A percentile compares a stretch with the other conserved stretches of the same genome.
phyloP scores from a whole-genome alignment of 2,797 vertebrate species.

The Lerista edwardsae region DNA sequence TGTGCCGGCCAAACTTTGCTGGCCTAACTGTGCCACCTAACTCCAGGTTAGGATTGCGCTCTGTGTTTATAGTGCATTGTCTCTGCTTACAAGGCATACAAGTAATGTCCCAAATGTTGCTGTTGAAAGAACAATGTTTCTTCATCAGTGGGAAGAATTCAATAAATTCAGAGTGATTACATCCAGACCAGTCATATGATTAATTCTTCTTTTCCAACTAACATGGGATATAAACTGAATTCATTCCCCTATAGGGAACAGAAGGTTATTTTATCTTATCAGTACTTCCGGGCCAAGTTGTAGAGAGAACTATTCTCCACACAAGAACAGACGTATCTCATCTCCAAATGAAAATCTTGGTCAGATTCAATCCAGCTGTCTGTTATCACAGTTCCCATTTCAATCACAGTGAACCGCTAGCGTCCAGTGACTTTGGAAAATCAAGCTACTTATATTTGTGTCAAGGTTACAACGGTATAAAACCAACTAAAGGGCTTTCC shows the following conservation, averaged over 20 bases:
- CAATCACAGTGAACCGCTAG: accelerated
- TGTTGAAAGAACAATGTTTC: not conserved
- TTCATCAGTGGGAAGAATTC: slow-evolving; percentile 1
- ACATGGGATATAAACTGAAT: not conserved
- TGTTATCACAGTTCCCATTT: slow-evolving; percentile 6
- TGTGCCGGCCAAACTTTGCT: too few relatives aligned
- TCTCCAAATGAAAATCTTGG: not conserved
- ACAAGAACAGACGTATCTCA: not conserved
- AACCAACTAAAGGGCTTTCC: not conserved
- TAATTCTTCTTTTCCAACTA: not conserved
- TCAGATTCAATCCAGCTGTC: not conserved
- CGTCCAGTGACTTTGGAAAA: not conserved
- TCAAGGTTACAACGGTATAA: not conserved
- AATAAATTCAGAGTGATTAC: slow-evolving; percentile 11
- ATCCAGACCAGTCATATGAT: not conserved
- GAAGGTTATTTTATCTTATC: slow-evolving; percentile 6
- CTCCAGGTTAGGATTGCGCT: too few relatives aligned
- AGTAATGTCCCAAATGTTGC: not conserved
- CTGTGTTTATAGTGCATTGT: not conserved
- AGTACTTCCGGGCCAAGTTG: not conserved
- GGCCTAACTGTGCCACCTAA: too few relatives aligned
- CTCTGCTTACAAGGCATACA: not conserved
- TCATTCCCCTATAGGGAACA: not conserved
- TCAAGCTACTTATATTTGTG: not conserved
- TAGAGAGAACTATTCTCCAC: slow-evolving; percentile 3